These are phyloP conservation scores for Adela reaumurella DNA, from an alignment of 2,888 invertebrate species.

Conservation along the genomic window DNA sequence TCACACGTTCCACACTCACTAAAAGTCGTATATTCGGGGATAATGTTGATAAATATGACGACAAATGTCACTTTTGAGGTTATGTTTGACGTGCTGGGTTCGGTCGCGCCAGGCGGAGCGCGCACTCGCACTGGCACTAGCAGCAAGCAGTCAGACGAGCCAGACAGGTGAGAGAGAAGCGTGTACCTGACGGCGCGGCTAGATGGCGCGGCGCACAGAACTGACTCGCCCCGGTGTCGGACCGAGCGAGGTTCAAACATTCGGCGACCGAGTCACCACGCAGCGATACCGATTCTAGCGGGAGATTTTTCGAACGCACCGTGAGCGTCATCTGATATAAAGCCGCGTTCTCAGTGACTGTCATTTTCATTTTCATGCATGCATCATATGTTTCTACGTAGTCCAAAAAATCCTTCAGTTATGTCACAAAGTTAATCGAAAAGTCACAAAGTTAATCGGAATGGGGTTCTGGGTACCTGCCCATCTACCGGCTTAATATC, in stretches of 20 bases:
- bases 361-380: conserved; percentile 1
- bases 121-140: conserved; percentile 22
- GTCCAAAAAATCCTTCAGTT: too few species aligned
- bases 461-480: too few species aligned
- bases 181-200: conserved; percentile 19
- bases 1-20: not conserved
- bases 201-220: conserved; percentile 30
- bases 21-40: not conserved
- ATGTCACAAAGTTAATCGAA: too few species aligned
- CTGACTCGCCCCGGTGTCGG: not conserved
- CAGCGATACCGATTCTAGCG: conserved; percentile 49
- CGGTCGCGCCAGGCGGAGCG: conserved; percentile 29
- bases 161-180: conserved; percentile 32
- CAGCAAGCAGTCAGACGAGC: too few species aligned
- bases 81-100: conserved; percentile 45
- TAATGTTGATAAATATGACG: not conserved
- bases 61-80: conserved; percentile 32
- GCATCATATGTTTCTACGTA: too few species aligned
- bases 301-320: conserved; percentile 52
- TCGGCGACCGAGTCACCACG: conserved; percentile 47
- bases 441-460: too few species aligned
- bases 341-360: conserved; percentile 25
- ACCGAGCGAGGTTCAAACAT: conserved; percentile 14
- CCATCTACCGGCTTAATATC: too few species aligned
- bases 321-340: conserved; percentile 33